These are phyloP conservation scores for Motacilla alba DNA, from an alignment of 2,113 vertebrate species.

Conservation along the genomic window DNA sequence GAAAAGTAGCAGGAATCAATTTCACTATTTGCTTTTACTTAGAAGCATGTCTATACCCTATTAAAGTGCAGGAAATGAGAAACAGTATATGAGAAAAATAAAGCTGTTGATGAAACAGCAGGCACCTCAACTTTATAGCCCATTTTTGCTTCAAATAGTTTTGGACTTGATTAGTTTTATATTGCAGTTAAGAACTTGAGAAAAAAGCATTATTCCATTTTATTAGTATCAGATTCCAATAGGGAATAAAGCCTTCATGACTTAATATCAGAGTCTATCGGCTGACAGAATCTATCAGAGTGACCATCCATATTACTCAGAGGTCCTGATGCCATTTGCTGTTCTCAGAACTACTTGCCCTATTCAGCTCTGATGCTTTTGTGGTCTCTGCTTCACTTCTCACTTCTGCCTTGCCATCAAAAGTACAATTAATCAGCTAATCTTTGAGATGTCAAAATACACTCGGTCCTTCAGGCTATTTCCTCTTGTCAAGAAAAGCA, in stretches of 20 bases:
- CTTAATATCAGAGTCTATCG: constrained; percentile 51
- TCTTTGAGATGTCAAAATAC: constrained; percentile 57
- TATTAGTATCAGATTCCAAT: constrained; percentile 62
- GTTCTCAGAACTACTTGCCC: constrained; percentile 18
- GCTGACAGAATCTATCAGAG: constrained; percentile 64
- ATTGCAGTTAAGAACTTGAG: constrained; percentile 47
- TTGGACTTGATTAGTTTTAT: constrained; percentile 41
- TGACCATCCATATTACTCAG: constrained; percentile 62
- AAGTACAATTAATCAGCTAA: constrained; percentile 70
- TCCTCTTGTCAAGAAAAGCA: constrained; percentile 28
- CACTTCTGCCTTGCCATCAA: constrained; percentile 37
- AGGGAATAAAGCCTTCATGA: constrained; percentile 51
- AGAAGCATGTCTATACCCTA: neutral
- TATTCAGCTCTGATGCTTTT: constrained; percentile 26
- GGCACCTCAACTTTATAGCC: neutral
- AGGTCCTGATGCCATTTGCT: constrained; percentile 46
- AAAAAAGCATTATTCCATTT: constrained; percentile 58
- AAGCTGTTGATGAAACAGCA: neutral
- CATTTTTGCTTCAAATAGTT: neutral
- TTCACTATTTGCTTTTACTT: neutral
- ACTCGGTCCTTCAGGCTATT: constrained; percentile 47
- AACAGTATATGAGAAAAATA: neutral
- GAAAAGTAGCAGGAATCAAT: neutral
- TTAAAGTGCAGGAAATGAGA: constrained; percentile 4
- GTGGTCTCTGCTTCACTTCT: constrained; percentile 47